Conservation (phyloP, 2,113 vertebrate species). For the Chamaetylas fuelleborni region DNA sequence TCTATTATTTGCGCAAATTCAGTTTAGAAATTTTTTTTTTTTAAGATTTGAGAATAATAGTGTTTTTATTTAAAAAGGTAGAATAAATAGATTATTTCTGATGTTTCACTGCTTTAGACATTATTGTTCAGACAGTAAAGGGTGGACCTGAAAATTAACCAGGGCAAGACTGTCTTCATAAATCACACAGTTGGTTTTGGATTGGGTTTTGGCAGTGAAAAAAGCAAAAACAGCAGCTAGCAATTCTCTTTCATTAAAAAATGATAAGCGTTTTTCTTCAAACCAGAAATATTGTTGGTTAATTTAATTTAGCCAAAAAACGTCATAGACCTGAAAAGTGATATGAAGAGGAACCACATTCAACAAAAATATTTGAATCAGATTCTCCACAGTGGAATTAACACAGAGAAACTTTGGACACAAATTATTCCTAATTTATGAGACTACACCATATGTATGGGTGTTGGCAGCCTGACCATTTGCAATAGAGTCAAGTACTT, state of each 20-base stretch:
- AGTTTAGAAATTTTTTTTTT: background rate
- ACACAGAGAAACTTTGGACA: background rate
- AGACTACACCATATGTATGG: background rate
- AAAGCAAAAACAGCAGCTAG: background rate
- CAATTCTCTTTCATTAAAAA: conserved; percentile 1
- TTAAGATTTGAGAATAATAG: conserved; percentile 32
- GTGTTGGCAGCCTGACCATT: background rate
- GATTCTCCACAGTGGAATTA: background rate
- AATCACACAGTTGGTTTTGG: conserved; percentile 45
- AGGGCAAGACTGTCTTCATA: background rate
- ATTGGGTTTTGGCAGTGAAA: conserved; percentile 21
- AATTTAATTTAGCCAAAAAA: conserved; percentile 22
- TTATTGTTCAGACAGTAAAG: background rate
- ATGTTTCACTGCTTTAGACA: background rate
- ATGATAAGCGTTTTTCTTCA: background rate
- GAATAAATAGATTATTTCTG: conserved; percentile 40
- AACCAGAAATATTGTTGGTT: background rate
- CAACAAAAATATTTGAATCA: conserved; percentile 49
- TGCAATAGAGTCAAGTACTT: background rate
- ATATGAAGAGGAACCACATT: background rate
- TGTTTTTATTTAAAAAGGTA: background rate
- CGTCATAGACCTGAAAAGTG: background rate
- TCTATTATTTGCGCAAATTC: background rate
- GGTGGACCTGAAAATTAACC: background rate
- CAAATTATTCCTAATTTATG: background rate